Conservation (phyloP, 1,140 invertebrate genomes). For the Zaprionus kolodkinae region DNA sequence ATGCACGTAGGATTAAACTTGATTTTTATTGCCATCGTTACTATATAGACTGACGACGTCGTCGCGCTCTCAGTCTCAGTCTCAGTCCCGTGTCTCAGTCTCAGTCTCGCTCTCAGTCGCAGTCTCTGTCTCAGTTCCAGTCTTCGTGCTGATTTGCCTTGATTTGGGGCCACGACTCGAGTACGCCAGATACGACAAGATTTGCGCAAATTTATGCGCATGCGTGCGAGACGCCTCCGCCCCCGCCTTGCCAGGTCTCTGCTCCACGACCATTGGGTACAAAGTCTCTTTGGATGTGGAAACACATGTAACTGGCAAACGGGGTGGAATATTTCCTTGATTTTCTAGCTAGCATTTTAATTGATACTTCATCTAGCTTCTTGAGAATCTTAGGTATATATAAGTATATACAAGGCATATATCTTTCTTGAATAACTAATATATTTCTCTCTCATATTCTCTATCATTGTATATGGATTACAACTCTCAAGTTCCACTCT, state of each 20-base stretch:
- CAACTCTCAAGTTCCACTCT: background rate
- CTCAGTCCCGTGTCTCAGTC: background rate
- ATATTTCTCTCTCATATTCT: no score
- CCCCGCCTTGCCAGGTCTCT: background rate
- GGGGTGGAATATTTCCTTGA: constrained; percentile 11
- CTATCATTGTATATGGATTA: no score
- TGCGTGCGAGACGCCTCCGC: constrained; percentile 46
- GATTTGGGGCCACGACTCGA: constrained; percentile 68
- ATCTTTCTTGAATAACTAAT: no score
- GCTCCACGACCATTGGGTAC: background rate
- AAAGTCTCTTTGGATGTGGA: constrained; percentile 1
- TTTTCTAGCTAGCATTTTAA: background rate
- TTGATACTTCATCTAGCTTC: background rate
- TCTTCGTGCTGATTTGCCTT: constrained; percentile 62
- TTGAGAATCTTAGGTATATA: background rate
- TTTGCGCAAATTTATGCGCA: constrained; percentile 63
- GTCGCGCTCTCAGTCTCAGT: constrained; percentile 13
- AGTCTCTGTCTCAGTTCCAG: background rate
- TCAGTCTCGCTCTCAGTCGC: constrained; percentile 6
- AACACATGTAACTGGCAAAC: constrained; percentile 10
- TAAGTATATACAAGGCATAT: no score
- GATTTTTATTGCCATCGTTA: constrained; percentile 82
- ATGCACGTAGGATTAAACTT: constrained; percentile 82
- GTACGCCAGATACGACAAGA: constrained; percentile 55
- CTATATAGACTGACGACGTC: constrained; percentile 69